Evolutionary conservation across 2,797 vertebrate genomes (phyloP), one percentile per base, ranked within the genome.

Genomic region (Silurus lanzhouensis): DNA sequence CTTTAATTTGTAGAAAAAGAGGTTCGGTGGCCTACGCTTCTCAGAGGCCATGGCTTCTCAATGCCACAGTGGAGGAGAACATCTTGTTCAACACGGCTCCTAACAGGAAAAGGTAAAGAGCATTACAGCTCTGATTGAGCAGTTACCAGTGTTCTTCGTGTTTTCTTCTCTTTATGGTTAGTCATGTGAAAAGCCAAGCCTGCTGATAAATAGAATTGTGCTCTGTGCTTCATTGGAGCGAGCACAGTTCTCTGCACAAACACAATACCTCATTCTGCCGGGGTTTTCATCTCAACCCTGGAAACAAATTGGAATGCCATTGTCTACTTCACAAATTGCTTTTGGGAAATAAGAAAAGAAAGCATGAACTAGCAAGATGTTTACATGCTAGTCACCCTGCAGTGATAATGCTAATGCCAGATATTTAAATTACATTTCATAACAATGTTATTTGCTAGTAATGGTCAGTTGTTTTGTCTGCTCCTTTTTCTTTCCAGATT

Each of bases 31-130:
- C 97, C 77, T 99, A 99, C 44, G 98, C 97, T 22, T 98, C 98
- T 83, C 98, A 99, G 96, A 99, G 99, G 91, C 97, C 98, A 46
- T 99, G 98, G 98, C 93, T 99, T 84, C 92, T 99, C 81, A 99
- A 99, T 57, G 93, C 97, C 77, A 97, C 96, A 0, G 92, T 99
- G 86, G 96, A 98, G 90, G 98, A 99, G 92, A 99, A 99, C 90
- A 98, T 99, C 94, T 97, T 95, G 0, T 99, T 99, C 86, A 97
- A 98, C 92, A 97, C 96, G 92, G 95, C 97, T 83, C 97, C 98
- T 93, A 99, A 98, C 89, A 97, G 98, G 90, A 95, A 97, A 81
- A 96, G 98, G 98, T 99, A 94, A 93, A 89, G 31, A 9, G 7
- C 7, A 19, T 17, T 10, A 63, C 46, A 63, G 31, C 76, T 17